A percentile compares a stretch with the other conserved stretches of the same genome.
These are phyloP conservation scores for Notoglanidium macrostoma DNA, from an alignment of 2,797 vertebrate species.

Conservation along the genomic window DNA sequence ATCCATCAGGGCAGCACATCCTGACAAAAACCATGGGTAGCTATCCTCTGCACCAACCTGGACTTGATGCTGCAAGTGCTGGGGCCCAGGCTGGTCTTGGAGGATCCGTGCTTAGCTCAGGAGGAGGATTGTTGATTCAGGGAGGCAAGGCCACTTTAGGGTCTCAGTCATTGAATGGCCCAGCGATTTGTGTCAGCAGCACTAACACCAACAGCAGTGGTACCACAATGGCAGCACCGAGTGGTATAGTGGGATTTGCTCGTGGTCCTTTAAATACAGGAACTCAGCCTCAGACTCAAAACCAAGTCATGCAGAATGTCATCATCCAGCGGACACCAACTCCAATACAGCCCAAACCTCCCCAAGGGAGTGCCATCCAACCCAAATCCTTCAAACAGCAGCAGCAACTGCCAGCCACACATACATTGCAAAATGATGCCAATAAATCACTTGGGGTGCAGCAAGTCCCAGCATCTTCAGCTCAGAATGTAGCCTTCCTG, in stretches of 20 bases:
- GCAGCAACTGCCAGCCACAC: constrained; percentile 67
- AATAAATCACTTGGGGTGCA: constrained; percentile 77
- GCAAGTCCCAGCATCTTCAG: constrained; percentile 75
- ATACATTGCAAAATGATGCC: constrained; percentile 75
- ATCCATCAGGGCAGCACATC: constrained; percentile 86
- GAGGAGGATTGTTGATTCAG: constrained; percentile 88
- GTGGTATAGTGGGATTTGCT: constrained; percentile 76
- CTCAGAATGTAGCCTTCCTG: constrained; percentile 90
- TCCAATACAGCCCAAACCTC: constrained; percentile 95
- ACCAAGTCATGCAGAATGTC: constrained; percentile 86
- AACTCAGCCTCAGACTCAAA: constrained; percentile 70
- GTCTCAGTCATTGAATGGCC: constrained; percentile 86
- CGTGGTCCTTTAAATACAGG: constrained; percentile 69
- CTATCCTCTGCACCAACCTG: constrained; percentile 86
- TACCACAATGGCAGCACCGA: constrained; percentile 70
- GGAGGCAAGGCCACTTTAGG: constrained; percentile 84
- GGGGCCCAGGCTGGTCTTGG: constrained; percentile 73
- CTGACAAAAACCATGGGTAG: constrained; percentile 88
- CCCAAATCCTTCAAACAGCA: constrained; percentile 81
- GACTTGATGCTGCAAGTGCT: constrained; percentile 74
- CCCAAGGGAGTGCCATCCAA: constrained; percentile 76
- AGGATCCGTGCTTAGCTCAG: constrained; percentile 66
- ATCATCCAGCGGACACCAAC: constrained; percentile 94
- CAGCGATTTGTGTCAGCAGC: constrained; percentile 82
- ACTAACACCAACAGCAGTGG: constrained; percentile 70